Evolutionary conservation across 2,113 vertebrate genomes (phyloP), one percentile per base, ranked within the genome.

Genomic region (Nyctereutes procyonoides): DNA sequence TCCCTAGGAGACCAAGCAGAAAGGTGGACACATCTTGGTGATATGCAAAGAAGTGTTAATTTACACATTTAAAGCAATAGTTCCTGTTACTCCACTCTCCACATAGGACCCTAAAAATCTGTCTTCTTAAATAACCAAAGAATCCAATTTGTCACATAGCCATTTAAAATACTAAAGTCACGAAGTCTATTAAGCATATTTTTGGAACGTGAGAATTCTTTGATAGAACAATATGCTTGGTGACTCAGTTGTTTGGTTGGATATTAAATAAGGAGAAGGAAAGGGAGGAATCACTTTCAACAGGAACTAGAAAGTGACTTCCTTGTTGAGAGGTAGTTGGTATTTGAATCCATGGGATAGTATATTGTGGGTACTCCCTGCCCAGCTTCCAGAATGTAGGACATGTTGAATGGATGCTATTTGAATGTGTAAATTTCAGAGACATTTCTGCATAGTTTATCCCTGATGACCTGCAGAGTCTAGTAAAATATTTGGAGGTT

Each of bases 141-240:
- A 94, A 13, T 87, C 32, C 35, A 81, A 13, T 84, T 80, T 92
- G 77, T 81, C 55, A 76, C 43, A 43, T 30, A 76, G 35, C 26
- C 60, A n/a, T 88, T 98, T 96, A 88, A 97, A 96, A 89, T 93
- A 95, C 55, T 76, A 81, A 88, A 88, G 93, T 73, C 38, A 63
- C 48, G 38, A 74, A 79, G 55, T 88, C 48, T 67, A 13, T 10
- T 19, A 90, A 71, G 26, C 13, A 19, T 77, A 30, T 79, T 84
- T 93, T 32, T 86, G 60, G 77, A 96, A 88, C 2, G 19, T 81
- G n/a, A 48, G 53, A 90, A 35, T 30, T 19, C 17, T 15, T 95
- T 92, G 62, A 90, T 82, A 77, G 7, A 69, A 32, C 16, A 48
- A 0, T 67, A 20, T 86, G 3, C 15, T 71, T 81, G 26, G 56